Conservation (phyloP, 2,888 invertebrate genomes). For the Macaria liturata region DNA sequence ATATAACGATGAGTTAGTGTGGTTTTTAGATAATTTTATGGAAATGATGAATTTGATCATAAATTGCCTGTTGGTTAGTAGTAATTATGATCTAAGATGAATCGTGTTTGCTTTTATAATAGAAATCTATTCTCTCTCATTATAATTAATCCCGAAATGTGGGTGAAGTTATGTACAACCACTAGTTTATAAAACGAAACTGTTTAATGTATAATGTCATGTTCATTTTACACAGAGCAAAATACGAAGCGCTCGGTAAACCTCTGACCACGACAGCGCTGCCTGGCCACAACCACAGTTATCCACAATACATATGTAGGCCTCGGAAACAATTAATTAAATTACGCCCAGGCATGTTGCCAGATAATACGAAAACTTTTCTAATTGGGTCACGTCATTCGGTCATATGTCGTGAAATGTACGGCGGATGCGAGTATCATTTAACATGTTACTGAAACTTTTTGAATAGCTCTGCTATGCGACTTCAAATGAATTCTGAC, state of each 20-base stretch:
- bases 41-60: no score
- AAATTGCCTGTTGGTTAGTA: no score
- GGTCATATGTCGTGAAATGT: slow-evolving; percentile 39
- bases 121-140: no score
- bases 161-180: no score
- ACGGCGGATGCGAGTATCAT: slow-evolving; percentile 20
- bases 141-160: no score
- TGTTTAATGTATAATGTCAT: background rate
- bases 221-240: background rate
- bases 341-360: slow-evolving; percentile 32
- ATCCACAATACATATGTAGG: slow-evolving; percentile 27
- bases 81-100: no score
- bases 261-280: slow-evolving; percentile 3
- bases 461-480: no score
- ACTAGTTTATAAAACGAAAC: no score
- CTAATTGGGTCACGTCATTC: slow-evolving; percentile 49
- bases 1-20: no score
- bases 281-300: slow-evolving; percentile 20
- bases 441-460: background rate
- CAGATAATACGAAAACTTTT: slow-evolving; percentile 46
- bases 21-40: no score
- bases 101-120: no score
- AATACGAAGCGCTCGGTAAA: slow-evolving; percentile 4
- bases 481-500: no score
- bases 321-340: slow-evolving; percentile 36